Evolutionary conservation across 1,140 invertebrate species (phyloP).

Genomic region (Caenorhabditis remanei): DNA sequence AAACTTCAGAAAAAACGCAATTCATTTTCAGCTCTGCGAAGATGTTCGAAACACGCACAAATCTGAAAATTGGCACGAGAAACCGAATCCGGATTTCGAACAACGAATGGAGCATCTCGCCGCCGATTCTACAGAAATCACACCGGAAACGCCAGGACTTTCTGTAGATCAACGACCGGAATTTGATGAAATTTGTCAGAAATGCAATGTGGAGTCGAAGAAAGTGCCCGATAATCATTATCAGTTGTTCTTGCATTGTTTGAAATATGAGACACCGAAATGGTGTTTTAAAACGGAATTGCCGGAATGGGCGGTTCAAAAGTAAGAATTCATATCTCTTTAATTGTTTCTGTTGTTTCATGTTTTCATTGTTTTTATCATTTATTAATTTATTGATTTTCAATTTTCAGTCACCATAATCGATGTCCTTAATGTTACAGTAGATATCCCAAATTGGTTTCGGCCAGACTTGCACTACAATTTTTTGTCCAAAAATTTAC

Average conservation of each 20-base stretch:
- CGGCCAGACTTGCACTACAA: too few species aligned
- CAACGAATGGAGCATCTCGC: constrained; percentile 53
- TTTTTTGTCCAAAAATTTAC: too few species aligned
- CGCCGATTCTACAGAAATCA: background rate
- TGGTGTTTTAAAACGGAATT: constrained; percentile 71
- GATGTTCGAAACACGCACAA: constrained; percentile 39
- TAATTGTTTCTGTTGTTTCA: background rate
- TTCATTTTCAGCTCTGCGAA: constrained; percentile 48
- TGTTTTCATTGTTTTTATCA: background rate
- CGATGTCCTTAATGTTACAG: too few species aligned
- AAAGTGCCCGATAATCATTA: constrained; percentile 67
- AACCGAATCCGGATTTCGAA: constrained; percentile 59
- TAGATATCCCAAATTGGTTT: too few species aligned
- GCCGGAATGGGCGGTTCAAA: constrained; percentile 72
- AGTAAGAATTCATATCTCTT: background rate
- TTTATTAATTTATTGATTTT: background rate
- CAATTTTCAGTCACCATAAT: too few species aligned
- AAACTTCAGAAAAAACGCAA: too few species aligned
- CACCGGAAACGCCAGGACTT: constrained; percentile 55
- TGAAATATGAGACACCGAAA: constrained; percentile 70
- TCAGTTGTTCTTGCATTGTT: constrained; percentile 72
- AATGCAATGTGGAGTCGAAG: constrained; percentile 70
- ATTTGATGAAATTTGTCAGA: constrained; percentile 69
- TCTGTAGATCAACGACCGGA: constrained; percentile 63
- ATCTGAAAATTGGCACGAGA: constrained; percentile 55